Base-by-base conservation (phyloP, 64 coral and sea anemone genomes). In the Montipora sp. region DNA sequence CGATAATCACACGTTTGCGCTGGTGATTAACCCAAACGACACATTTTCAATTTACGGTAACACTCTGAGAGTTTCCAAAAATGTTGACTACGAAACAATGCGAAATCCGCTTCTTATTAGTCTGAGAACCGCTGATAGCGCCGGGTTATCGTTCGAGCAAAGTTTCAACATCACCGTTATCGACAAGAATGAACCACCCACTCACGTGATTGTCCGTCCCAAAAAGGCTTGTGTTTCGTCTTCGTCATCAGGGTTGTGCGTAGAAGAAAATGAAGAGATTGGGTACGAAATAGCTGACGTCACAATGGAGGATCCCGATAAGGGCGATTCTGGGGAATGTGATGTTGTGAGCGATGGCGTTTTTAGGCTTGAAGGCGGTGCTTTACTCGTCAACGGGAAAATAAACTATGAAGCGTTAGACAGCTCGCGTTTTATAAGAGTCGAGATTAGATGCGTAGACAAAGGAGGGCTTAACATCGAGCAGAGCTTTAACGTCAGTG, bases 161-260 rank as follows among this genome's bases (percentile, higher is more conserved):
- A 50, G 73, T 55, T 72, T 96, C 13, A 96, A 75, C 9, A 79
- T 96, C 61, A 89, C 90, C 59, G 83, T 96, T 60, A 20, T 90
- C 24, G 87, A 96, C 23, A 88, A 79, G 87, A 96, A 96, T 84
- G 95, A 96, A 87, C 55, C 90, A 13, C 95, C 95, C 5, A 81
- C 77, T 5, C n/a, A 24, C 36, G 90, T 96, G 10, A 9, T 53
- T 13, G 27, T 96, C 7, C 19, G 7, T 47, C 73, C 95, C 19
- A 18, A 76, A 20, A 78, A 13, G 10, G 75, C 91, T 48, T 96
- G 95, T 47, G 27, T n/a, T 8, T 14, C 79, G 0, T 58, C 61
- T 8, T 14, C 79, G 0, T 58, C 61, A 65, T 47, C 48, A 7
- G 63, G 20, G 51, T 24, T 88, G 14, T 96, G 95, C 58, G 92